phyloP scores from a whole-genome alignment of 2,888 invertebrate species.

The Allolobophora icterica region DNA sequence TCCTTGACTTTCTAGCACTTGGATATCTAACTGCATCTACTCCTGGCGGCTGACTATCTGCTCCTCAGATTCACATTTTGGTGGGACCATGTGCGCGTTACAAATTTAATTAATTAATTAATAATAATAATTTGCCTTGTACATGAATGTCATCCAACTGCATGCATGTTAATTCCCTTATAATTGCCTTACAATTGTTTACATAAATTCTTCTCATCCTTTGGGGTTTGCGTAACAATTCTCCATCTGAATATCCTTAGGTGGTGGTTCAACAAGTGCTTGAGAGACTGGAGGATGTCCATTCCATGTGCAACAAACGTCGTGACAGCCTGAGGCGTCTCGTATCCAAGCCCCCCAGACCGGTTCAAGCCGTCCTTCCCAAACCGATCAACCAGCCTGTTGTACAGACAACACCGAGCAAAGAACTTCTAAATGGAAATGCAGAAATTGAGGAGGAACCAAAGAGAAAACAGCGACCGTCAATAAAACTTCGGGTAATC shows the following conservation, averaged over 20 bases:
- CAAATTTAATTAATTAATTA: too few relatives aligned
- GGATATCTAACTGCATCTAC: too few relatives aligned
- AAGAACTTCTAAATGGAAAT: not conserved
- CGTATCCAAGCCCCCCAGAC: slow-evolving; percentile 68
- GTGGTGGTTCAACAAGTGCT: slow-evolving; percentile 73
- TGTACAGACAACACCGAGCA: not conserved
- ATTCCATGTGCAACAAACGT: slow-evolving; percentile 88
- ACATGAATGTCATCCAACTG: too few relatives aligned
- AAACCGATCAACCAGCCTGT: slow-evolving; percentile 64
- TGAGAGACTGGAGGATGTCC: slow-evolving; percentile 91
- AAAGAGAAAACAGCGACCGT: slow-evolving; percentile 27
- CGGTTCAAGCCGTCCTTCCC: slow-evolving; percentile 81
- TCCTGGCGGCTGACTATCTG: too few relatives aligned
- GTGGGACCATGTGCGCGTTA: too few relatives aligned
- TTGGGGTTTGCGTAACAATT: not conserved
- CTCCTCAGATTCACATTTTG: too few relatives aligned
- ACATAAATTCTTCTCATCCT: not conserved
- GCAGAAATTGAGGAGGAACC: slow-evolving; percentile 19
- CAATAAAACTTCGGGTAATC: slow-evolving; percentile 31
- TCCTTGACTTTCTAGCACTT: too few relatives aligned
- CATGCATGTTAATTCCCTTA: too few relatives aligned
- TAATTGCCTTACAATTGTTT: not conserved
- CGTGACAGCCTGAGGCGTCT: slow-evolving; percentile 61
- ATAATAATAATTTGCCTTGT: too few relatives aligned
- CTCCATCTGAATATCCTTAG: slow-evolving; percentile 18